Conservation (phyloP, 2,113 vertebrate genomes). For the Nerophis ophidion region DNA sequence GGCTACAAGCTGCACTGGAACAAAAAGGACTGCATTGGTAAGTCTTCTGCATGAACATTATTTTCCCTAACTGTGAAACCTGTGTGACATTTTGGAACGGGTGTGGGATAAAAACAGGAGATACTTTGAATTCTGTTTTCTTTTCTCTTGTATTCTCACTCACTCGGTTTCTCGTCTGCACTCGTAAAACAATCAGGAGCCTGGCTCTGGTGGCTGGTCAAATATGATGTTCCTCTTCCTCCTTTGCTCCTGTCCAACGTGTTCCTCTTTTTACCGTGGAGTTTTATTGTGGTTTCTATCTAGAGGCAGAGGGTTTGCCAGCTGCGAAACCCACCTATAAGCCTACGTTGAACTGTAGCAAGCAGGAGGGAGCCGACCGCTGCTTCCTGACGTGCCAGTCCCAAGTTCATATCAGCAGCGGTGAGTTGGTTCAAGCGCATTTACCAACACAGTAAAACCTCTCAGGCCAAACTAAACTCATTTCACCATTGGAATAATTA, state of each 20-base stretch:
- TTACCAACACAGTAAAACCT: not conserved
- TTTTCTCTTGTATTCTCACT: constrained; percentile 51
- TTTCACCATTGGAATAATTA: no score
- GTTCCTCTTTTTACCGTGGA: constrained; percentile 59
- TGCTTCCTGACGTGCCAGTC: constrained; percentile 89
- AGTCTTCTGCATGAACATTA: constrained; percentile 49
- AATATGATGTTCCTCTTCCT: constrained; percentile 19
- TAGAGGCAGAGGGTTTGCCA: constrained; percentile 80
- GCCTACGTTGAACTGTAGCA: constrained; percentile 83
- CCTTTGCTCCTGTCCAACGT: constrained; percentile 7
- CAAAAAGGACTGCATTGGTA: constrained; percentile 96
- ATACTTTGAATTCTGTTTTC: constrained; percentile 82
- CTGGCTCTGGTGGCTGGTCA: constrained; percentile 8
- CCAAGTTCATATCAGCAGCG: constrained; percentile 82
- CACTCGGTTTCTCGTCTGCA: constrained; percentile 57
- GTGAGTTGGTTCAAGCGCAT: constrained; percentile 70
- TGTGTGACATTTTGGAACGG: constrained; percentile 20
- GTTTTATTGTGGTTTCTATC: constrained; percentile 76
- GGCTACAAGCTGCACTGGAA: constrained; percentile 95
- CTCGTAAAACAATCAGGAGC: constrained; percentile 29
- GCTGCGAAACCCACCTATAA: constrained; percentile 64
- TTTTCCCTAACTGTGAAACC: constrained; percentile 6
- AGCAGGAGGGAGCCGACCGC: constrained; percentile 82
- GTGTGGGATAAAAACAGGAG: constrained; percentile 81
- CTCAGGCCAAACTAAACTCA: not conserved